Base-by-base conservation (phyloP, 2,113 vertebrate genomes). In the Centropus unirufus region DNA sequence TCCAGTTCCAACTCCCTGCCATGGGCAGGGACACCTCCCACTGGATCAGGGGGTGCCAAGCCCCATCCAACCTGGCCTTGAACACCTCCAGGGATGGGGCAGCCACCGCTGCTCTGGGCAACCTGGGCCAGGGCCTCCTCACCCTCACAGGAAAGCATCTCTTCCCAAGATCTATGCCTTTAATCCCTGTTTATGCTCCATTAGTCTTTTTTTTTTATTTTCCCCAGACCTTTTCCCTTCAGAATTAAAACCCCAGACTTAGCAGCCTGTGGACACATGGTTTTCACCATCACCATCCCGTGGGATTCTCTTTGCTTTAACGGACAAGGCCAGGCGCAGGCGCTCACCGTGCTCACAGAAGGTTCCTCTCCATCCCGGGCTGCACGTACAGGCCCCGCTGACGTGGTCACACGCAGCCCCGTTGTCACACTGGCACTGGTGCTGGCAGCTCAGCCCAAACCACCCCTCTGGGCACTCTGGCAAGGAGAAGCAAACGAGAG, bases 381-480 rank as follows among this genome's bases (percentile, higher is more conserved):
- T 96, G 91, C 99, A 99, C 20, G 98, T 98, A 26, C 99, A 99
- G 23, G 99, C 99, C 15, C 99, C 99, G 0, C 99, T 99, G 96
- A 99, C 96, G 0, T 99, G 99, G 96, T 99, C 99, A 23, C 99
- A 99, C 63, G 95, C 62, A 0, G 98, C 99, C 29, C 97, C 96
- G 0, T 99, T 98, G 59, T 99, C 98, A 95, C 99, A 99, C 96
- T 97, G 99, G 68, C 99, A 99, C 22, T 3, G 97, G 32, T 95
- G 98, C 22, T 32, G 97, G 81, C 99, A 99, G 82, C 96, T 95
- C 0, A 92, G 97, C 59, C 99, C 99, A 11, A 98, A 99, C 96
- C 87, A 96, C 20, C 98, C 99, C 11, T 93, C 95, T 0, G 98
- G 98, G 87, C 99, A 99, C 95, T 96, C 99, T 99, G 87, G 66